phyloP scores from a whole-genome alignment of 2,888 invertebrate species.

The Cephus nigrinus region DNA sequence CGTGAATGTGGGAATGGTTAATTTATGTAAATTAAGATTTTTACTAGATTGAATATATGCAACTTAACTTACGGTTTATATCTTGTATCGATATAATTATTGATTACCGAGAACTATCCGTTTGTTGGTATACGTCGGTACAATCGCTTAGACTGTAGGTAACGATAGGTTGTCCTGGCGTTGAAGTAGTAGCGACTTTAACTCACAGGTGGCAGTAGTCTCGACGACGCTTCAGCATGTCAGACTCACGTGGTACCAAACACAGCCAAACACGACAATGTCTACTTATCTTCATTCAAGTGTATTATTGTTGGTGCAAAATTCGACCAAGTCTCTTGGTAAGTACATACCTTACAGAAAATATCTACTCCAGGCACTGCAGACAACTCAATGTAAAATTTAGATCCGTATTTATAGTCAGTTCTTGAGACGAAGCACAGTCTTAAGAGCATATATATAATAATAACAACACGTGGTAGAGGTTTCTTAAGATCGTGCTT shows the following conservation, averaged over 20 bases:
- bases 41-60: background rate
- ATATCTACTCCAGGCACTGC: background rate
- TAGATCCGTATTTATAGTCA: too few species aligned
- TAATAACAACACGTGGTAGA: too few species aligned
- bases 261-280: background rate
- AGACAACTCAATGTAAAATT: too few species aligned
- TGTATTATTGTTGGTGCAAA: background rate
- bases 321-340: background rate
- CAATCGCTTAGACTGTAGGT: background rate
- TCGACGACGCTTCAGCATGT: background rate
- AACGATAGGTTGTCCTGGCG: background rate
- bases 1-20: background rate
- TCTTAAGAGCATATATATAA: too few species aligned
- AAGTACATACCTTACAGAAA: background rate
- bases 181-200: background rate
- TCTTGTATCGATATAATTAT: background rate
- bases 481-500: too few species aligned
- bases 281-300: background rate
- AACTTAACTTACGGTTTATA: background rate
- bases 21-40: background rate
- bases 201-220: background rate
- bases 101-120: background rate
- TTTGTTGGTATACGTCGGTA: background rate
- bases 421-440: too few species aligned
- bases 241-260: too few species aligned